Percentiles rank a stretch among this genome's conserved stretches.
Evolutionary conservation across 23 tunicate species (phyloP).

Genomic region (Ciona savignyi): DNA sequence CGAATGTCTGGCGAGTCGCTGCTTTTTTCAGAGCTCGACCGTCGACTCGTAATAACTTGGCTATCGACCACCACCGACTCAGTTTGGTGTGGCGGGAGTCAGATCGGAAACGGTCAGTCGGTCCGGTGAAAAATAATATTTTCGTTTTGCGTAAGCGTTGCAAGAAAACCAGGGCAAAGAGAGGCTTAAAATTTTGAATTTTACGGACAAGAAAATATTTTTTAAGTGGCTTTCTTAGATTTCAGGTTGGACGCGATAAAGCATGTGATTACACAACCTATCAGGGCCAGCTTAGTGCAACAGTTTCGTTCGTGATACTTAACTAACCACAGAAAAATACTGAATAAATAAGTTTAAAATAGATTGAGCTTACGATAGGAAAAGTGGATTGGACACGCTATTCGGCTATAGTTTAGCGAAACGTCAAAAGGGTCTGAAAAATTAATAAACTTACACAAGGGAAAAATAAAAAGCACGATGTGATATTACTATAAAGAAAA

Average conservation of each 20-base stretch:
- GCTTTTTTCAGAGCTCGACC: conserved; percentile 1
- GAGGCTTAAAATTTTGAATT: neutral
- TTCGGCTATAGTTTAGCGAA: neutral
- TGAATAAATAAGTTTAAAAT: neutral
- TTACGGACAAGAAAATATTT: neutral
- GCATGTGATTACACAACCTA: neutral
- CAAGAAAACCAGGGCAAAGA: neutral
- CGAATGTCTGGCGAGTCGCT: neutral
- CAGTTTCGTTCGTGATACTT: no score
- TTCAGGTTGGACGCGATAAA: neutral
- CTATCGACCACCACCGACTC: neutral
- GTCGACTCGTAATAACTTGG: neutral
- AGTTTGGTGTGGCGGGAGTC: neutral
- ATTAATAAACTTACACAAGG: neutral
- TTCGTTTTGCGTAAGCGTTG: neutral
- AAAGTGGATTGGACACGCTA: neutral
- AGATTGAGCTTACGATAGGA: neutral
- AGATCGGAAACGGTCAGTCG: neutral
- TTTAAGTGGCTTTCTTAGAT: neutral
- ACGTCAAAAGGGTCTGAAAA: neutral
- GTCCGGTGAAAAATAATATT: neutral
- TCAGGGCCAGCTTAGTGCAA: no score
- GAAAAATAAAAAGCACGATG: neutral
- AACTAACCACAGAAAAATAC: no score
- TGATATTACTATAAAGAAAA: neutral